Evolutionary conservation across 2,797 vertebrate species (phyloP), one percentile per base, ranked within the genome.

Genomic region (Tragelaphus oryx): DNA sequence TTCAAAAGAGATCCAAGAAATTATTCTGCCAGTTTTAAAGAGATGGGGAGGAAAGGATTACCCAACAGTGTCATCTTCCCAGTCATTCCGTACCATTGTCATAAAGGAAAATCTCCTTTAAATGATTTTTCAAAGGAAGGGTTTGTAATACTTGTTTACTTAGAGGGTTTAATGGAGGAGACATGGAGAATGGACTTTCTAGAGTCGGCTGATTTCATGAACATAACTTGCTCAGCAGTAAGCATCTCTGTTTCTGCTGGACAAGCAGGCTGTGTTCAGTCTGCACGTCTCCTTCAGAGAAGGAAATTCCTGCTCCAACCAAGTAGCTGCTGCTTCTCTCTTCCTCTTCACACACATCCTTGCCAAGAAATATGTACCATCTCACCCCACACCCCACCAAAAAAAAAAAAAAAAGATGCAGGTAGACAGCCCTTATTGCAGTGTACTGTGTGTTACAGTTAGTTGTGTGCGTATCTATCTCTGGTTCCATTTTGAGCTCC

Each of bases 1-100:
- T 82, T 91, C 87, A 89, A 87, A 85, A 41, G 30, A 7, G n/a
- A 71, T 55, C 81, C 89, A 22, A 46, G 84, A 75, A 88, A 54
- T 90, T 62, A 74, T 65, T 91, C 86, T 84, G 28, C 80, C 37
- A 11, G 26, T 54, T 95, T 91, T 52, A 59, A 96, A 95, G 46
- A 81, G 14, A 59, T 59, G 22, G n/a, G 33, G 33, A 82, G 33
- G 33, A 95, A 90, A 82, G 78, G 30, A 85, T 74, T 74, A 30
- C 44, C 18, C 68, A 74, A 44, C 22, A 60, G 33, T 78, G 87
- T 78, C 44, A 59, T 71, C 71, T 88, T 95, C 76, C 93, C 91
- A 78, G 84, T 93, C 12, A 50, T 0, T 62, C 28, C 13, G 28
- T 83, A 17, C 60, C 60, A 76, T 60, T 78, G n/a, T 84, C 55